Conservation (phyloP, 1,140 invertebrate species). For the Drosophila busckii region DNA sequence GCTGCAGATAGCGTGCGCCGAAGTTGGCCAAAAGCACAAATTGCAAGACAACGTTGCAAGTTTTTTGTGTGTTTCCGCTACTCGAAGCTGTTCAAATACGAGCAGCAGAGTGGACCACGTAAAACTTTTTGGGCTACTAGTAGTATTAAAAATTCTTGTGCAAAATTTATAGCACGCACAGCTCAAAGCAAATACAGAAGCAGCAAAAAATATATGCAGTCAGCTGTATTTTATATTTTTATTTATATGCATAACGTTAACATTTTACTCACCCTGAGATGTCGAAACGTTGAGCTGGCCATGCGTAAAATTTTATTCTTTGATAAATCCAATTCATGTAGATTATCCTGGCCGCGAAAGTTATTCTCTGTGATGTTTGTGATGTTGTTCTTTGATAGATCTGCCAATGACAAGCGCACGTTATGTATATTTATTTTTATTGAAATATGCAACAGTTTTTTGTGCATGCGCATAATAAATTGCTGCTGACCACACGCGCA, state of each 20-base stretch:
- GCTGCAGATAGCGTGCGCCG: background rate
- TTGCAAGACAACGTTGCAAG: conserved; percentile 63
- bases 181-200: conserved; percentile 2
- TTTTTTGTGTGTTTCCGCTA: conserved; percentile 53
- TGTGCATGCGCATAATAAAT: background rate
- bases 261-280: conserved; percentile 80
- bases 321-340: conserved; percentile 90
- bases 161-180: background rate
- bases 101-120: too few relatives aligned
- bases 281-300: conserved; percentile 87
- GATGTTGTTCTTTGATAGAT: conserved; percentile 88
- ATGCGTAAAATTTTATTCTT: conserved; percentile 87
- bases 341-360: conserved; percentile 86
- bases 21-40: conserved; percentile 49
- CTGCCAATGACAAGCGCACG: conserved; percentile 55
- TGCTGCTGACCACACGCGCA: too few relatives aligned
- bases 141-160: too few relatives aligned
- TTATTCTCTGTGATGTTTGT: conserved; percentile 88
- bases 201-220: conserved; percentile 35
- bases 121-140: too few relatives aligned
- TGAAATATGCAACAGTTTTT: conserved; percentile 29
- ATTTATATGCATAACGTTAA: background rate
- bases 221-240: background rate
- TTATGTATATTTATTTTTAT: background rate
- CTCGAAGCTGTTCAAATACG: too few relatives aligned